phyloP scores from a whole-genome alignment of 2,888 invertebrate genomes.

The Thelaira solivaga region DNA sequence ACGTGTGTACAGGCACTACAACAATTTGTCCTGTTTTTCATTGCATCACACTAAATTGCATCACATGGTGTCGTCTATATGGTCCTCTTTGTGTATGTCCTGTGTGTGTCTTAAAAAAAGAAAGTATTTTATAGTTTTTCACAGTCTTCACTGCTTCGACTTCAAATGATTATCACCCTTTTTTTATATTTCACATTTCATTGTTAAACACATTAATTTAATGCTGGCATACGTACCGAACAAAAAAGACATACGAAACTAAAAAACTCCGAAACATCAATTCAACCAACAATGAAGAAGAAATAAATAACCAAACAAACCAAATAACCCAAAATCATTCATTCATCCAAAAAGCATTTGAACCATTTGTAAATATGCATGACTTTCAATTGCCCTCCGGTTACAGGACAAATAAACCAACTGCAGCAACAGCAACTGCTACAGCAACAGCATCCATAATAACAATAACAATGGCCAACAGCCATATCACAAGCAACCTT shows the following conservation, averaged over 20 bases:
- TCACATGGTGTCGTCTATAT: conserved; percentile 44
- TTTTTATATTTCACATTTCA: conserved; percentile 58
- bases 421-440: neutral
- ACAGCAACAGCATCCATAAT: too few relatives aligned
- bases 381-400: conserved; percentile 64
- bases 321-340: neutral
- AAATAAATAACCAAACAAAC: neutral
- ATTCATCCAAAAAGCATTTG: conserved; percentile 27
- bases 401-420: conserved; percentile 33
- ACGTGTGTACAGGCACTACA: too few relatives aligned
- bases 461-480: neutral
- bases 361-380: conserved; percentile 58
- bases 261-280: conserved; percentile 19
- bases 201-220: conserved; percentile 60
- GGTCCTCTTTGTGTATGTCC: conserved; percentile 3
- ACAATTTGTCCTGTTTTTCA: conserved; percentile 27
- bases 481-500: conserved; percentile 14
- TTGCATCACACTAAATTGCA: conserved; percentile 44
- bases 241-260: conserved; percentile 30
- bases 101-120: neutral
- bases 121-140: conserved; percentile 16
- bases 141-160: conserved; percentile 32
- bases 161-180: conserved; percentile 63
- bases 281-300: neutral
- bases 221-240: conserved; percentile 30